phyloP scores from a whole-genome alignment of 2,113 vertebrate species.

The Neodontobutis hainanensis region DNA sequence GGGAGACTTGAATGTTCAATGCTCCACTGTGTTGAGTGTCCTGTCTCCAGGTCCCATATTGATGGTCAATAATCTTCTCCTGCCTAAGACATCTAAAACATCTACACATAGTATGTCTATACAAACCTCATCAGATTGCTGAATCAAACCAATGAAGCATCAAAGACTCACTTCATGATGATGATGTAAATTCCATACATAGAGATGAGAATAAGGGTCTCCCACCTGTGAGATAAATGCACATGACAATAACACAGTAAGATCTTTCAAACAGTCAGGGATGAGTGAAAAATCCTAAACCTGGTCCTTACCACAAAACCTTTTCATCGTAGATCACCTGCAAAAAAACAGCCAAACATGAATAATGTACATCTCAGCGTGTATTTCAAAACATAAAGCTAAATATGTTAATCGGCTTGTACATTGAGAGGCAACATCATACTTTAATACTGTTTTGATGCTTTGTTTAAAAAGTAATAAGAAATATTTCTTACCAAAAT shows the following conservation, averaged over 20 bases:
- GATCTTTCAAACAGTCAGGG: neutral
- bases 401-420: neutral
- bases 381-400: neutral
- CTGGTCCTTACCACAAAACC: constrained; percentile 75
- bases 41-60: too few species aligned
- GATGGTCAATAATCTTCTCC: too few species aligned
- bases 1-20: too few species aligned
- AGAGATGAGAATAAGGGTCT: constrained; percentile 77
- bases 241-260: neutral
- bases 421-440: neutral
- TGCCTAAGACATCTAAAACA: too few species aligned
- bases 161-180: constrained; percentile 79
- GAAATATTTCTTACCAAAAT: constrained; percentile 74
- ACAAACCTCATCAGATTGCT: neutral
- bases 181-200: constrained; percentile 82
- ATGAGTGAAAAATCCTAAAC: neutral
- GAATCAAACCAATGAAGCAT: neutral
- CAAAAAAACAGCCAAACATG: constrained; percentile 19
- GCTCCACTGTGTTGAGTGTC: too few species aligned
- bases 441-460: neutral
- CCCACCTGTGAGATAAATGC: constrained; percentile 75
- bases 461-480: neutral
- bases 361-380: neutral
- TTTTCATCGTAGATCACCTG: constrained; percentile 84
- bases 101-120: neutral